Percentiles rank a stretch among this genome's conserved stretches.
Conservation (phyloP, 2,797 vertebrate genomes). For the Eutrigla gurnardus region DNA sequence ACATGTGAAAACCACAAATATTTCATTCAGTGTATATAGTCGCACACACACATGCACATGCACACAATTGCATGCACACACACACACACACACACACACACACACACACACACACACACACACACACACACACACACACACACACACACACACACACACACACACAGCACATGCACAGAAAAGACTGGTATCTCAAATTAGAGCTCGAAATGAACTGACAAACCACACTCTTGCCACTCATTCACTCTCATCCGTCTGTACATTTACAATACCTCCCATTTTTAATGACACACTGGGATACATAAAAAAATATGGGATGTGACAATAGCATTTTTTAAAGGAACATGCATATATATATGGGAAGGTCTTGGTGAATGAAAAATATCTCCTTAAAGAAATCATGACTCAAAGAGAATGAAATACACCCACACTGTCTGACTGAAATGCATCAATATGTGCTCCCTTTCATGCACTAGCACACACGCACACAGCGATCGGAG, state of each 20-base stretch:
- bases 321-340: conserved; percentile 41
- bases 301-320: conserved; percentile 39
- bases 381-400: conserved; percentile 70
- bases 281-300: conserved; percentile 37
- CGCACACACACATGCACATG: conserved; percentile 40
- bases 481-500: conserved; percentile 59
- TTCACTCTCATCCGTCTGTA: conserved; percentile 43
- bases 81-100: conserved; percentile 42
- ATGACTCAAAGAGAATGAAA: conserved; percentile 79
- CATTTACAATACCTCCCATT: conserved; percentile 47
- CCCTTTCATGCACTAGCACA: conserved; percentile 63
- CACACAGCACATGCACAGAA: conserved; percentile 44
- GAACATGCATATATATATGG: conserved; percentile 36
- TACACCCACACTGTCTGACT: conserved; percentile 82
- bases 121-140: conserved; percentile 37
- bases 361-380: conserved; percentile 69
- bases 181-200: conserved; percentile 49
- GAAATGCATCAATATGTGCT: conserved; percentile 79
- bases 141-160: conserved; percentile 44
- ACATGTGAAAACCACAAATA: conserved; percentile 55
- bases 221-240: conserved; percentile 43
- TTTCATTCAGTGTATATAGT: conserved; percentile 51
- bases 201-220: conserved; percentile 39
- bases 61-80: conserved; percentile 37
- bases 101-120: conserved; percentile 49